phyloP scores from a whole-genome alignment of 2,888 invertebrate genomes.

The Brenthis ino region DNA sequence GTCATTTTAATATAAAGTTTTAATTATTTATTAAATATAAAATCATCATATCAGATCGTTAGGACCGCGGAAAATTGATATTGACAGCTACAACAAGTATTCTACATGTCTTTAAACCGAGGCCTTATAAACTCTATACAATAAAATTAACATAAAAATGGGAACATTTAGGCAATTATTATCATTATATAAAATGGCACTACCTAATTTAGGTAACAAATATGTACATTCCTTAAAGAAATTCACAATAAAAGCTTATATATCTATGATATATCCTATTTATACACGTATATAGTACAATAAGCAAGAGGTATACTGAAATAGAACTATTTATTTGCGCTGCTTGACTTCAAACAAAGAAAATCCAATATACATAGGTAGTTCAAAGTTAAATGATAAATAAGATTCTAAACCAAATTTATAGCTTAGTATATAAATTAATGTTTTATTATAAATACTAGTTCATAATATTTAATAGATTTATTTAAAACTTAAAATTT shows the following conservation, averaged over 20 bases:
- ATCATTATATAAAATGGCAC: constrained; percentile 45
- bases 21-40: constrained; percentile 77
- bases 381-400: not conserved
- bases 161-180: constrained; percentile 60
- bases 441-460: too few species aligned
- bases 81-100: constrained; percentile 65
- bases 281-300: constrained; percentile 48
- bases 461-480: too few species aligned
- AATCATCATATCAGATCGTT: constrained; percentile 67
- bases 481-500: too few species aligned
- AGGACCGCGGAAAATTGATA: constrained; percentile 60
- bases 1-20: constrained; percentile 57
- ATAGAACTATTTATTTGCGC: constrained; percentile 12
- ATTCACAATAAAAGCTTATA: constrained; percentile 63
- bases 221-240: constrained; percentile 52
- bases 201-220: constrained; percentile 48
- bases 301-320: constrained; percentile 19
- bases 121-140: constrained; percentile 70
- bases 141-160: constrained; percentile 72
- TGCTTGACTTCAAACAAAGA: too few species aligned
- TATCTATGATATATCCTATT: constrained; percentile 37
- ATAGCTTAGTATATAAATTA: too few species aligned
- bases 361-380: too few species aligned
- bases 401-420: not conserved
- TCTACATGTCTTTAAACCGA: constrained; percentile 51